phyloP scores from a whole-genome alignment of 1,140 invertebrate species.

The Cotesia glomerata region DNA sequence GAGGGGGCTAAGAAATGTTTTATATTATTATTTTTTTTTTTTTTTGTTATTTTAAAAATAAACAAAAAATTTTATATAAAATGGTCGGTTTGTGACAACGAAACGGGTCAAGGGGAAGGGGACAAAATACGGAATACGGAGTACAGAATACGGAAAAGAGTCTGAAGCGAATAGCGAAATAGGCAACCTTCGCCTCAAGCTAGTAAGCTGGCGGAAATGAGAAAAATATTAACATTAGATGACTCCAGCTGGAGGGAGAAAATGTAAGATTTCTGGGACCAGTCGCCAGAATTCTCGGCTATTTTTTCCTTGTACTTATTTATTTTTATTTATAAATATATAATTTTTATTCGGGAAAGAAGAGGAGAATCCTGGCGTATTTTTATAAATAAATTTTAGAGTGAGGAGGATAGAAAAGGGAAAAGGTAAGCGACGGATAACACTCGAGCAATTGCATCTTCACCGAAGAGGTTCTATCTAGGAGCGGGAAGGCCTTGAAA shows the following conservation, averaged over 20 bases:
- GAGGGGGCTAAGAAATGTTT: too few species aligned
- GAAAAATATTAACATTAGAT: conserved; percentile 29
- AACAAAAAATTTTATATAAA: background rate
- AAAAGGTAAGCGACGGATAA: background rate
- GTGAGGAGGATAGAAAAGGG: background rate
- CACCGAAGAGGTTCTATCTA: background rate
- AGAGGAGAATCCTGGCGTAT: too few species aligned
- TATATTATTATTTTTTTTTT: background rate
- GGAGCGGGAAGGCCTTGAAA: background rate
- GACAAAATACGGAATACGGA: background rate
- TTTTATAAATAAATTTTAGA: background rate
- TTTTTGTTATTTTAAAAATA: background rate
- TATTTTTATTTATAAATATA: background rate
- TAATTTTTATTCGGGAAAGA: too few species aligned
- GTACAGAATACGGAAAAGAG: background rate
- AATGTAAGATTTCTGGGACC: background rate
- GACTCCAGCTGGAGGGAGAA: background rate
- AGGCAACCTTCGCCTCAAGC: conserved; percentile 3
- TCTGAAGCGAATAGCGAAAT: conserved; percentile 4
- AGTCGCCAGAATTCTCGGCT: conserved; percentile 6
- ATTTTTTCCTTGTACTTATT: background rate
- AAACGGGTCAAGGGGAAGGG: background rate
- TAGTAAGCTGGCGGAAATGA: conserved; percentile 14
- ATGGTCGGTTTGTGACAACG: background rate
- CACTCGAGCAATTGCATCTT: background rate